Conservation (phyloP, 2,113 vertebrate species). For the Eonycteris spelaea region DNA sequence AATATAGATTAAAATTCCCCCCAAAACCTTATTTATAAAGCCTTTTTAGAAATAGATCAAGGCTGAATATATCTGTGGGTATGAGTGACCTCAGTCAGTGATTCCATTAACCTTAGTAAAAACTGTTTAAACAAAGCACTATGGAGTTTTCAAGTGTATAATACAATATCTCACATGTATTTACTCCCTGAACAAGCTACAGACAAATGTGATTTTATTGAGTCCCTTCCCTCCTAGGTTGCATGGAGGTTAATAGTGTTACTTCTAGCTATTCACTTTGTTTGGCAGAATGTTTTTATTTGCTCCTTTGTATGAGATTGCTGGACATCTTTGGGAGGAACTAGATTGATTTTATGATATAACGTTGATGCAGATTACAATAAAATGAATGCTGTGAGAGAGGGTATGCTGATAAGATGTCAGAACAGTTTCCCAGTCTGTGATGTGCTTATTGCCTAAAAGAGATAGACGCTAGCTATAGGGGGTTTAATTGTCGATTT, state of each 20-base stretch:
- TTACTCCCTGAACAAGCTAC: neutral
- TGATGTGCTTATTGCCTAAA: neutral
- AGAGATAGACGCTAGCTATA: neutral
- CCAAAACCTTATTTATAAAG: neutral
- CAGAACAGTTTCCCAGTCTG: neutral
- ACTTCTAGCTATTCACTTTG: neutral
- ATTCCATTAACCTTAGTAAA: constrained; percentile 22
- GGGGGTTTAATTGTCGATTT: neutral
- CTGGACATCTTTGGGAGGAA: neutral
- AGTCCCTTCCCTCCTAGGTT: neutral
- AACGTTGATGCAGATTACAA: neutral
- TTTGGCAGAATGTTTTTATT: constrained; percentile 36
- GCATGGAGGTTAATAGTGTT: neutral
- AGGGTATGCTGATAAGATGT: neutral
- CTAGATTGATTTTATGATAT: neutral
- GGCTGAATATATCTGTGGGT: neutral
- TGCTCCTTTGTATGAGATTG: constrained; percentile 7
- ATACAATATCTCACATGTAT: neutral
- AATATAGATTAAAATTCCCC: neutral
- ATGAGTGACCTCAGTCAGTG: neutral
- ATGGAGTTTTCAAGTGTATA: neutral
- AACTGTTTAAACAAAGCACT: neutral
- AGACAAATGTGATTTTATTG: constrained; percentile 30
- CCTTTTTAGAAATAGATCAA: neutral
- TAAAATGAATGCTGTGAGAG: neutral